Conservation (phyloP, 2,797 vertebrate species). For the Pseudotriccus pelzelni region DNA sequence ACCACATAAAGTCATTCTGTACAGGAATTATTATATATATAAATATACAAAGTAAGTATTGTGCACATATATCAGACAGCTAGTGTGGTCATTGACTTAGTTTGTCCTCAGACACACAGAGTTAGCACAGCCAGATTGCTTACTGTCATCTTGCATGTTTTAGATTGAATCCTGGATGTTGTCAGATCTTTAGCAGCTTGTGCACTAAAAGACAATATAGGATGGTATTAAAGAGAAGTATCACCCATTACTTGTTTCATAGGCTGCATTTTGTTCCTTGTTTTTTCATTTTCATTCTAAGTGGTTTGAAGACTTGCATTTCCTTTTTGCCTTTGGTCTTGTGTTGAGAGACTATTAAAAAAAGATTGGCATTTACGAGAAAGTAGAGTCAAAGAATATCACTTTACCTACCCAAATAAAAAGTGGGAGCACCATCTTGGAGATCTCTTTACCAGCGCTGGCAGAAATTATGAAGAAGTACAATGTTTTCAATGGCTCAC, state of each 20-base stretch:
- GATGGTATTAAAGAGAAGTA: background rate
- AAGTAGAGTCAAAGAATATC: background rate
- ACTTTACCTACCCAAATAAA: background rate
- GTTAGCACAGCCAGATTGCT: background rate
- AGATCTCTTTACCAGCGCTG: background rate
- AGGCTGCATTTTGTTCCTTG: background rate
- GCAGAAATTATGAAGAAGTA: background rate
- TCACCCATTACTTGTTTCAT: background rate
- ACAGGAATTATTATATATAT: background rate
- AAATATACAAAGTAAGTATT: background rate
- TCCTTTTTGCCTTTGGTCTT: conserved; percentile 5
- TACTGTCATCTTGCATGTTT: background rate
- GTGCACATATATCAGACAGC: background rate
- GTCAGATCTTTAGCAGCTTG: background rate
- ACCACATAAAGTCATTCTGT: background rate
- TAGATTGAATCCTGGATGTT: background rate
- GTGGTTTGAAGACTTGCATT: background rate
- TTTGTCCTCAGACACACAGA: background rate
- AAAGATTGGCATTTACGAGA: background rate
- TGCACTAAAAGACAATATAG: background rate
- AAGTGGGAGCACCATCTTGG: background rate
- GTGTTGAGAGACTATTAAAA: background rate
- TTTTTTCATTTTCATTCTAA: background rate
- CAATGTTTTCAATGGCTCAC: background rate
- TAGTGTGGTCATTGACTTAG: background rate